Conservation (phyloP, 2,113 vertebrate species). For the Alethe diademata region DNA sequence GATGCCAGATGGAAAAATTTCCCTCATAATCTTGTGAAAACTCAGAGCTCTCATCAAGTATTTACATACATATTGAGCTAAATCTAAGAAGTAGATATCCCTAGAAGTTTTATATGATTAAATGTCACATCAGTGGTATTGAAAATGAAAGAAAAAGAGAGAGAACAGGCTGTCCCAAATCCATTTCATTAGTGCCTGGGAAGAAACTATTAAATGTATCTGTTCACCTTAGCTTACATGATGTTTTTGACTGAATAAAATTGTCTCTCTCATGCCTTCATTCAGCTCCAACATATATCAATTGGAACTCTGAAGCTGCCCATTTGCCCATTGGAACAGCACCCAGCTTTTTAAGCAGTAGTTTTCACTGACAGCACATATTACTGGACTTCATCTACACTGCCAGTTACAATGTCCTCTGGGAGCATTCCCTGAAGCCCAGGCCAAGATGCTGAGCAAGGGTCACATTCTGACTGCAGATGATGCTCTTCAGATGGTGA, state of each 20-base stretch:
- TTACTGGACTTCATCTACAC: not conserved
- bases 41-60: not conserved
- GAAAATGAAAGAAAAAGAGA: not conserved
- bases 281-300: not conserved
- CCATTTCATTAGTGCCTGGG: not conserved
- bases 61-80: not conserved
- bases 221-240: not conserved
- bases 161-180: constrained; percentile 8
- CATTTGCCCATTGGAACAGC: not conserved
- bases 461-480: not conserved
- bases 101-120: not conserved
- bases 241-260: not conserved
- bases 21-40: not conserved
- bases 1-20: constrained; percentile 3
- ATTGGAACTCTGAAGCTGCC: not conserved
- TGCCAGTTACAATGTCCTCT: not conserved
- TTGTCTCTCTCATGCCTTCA: not conserved
- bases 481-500: not conserved
- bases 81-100: not conserved
- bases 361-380: not conserved
- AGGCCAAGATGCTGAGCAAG: not conserved
- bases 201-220: not conserved
- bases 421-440: not conserved
- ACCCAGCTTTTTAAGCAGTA: not conserved
- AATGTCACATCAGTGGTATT: not conserved